phyloP scores from a whole-genome alignment of 2,888 invertebrate species.

The Euzetes globulus region DNA sequence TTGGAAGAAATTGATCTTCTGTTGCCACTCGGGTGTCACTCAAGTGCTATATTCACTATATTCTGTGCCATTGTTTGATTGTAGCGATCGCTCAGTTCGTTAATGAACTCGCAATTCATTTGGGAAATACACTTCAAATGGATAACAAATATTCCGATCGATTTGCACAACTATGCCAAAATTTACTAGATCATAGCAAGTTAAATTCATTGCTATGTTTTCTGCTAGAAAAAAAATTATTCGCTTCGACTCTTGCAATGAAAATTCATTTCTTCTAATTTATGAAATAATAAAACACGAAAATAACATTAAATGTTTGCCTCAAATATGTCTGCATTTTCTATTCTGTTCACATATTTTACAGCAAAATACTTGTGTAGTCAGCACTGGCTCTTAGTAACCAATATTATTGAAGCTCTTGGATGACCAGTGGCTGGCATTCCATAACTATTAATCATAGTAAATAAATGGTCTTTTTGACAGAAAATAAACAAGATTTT shows the following conservation, averaged over 20 bases:
- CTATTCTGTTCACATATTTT: background rate
- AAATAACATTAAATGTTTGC: background rate
- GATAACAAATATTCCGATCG: background rate
- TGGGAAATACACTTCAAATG: background rate
- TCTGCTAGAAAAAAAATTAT: too few species aligned
- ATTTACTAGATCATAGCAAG: too few species aligned
- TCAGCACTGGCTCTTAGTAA: background rate
- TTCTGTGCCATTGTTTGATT: background rate
- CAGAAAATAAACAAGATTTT: background rate
- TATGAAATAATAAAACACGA: background rate
- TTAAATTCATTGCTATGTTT: too few species aligned
- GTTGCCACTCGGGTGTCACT: too few species aligned
- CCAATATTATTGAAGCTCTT: background rate
- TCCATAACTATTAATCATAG: background rate
- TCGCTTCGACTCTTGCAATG: background rate
- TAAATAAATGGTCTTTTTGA: background rate
- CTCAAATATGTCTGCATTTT: background rate
- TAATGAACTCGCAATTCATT: slow-evolving; percentile 9
- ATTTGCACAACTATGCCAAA: background rate
- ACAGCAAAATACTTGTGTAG: background rate
- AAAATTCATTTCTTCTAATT: background rate
- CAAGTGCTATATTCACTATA: too few species aligned
- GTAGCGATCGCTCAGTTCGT: background rate
- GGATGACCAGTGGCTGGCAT: background rate
- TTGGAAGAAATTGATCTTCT: too few species aligned